Conservation (phyloP, 1,140 invertebrate genomes). For the Heliothis virescens region DNA sequence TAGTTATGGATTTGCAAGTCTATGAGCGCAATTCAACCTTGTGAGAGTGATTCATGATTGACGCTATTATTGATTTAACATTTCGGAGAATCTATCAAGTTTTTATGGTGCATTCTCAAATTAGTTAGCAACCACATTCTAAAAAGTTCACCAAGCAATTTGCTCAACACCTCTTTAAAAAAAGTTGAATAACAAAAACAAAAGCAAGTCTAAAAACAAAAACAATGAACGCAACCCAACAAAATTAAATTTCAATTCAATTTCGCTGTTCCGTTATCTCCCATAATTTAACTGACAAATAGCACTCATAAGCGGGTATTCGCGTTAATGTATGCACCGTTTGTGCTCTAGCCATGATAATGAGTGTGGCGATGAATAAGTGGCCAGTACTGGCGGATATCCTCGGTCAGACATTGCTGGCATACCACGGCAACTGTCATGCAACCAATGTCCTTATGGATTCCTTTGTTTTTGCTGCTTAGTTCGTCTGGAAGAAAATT, state of each 20-base stretch:
- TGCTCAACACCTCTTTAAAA: not conserved
- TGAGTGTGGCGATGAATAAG: conserved; percentile 58
- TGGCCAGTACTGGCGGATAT: conserved; percentile 53
- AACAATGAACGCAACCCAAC: not conserved
- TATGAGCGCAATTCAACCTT: too few relatives aligned
- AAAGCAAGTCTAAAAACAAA: not conserved
- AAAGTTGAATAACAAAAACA: not conserved
- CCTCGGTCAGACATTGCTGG: conserved; percentile 48
- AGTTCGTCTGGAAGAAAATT: not conserved
- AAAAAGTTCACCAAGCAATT: too few relatives aligned
- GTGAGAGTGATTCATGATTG: too few relatives aligned
- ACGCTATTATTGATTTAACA: too few relatives aligned
- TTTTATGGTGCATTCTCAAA: too few relatives aligned
- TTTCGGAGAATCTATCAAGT: too few relatives aligned
- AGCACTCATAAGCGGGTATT: conserved; percentile 47
- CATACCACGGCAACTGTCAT: conserved; percentile 35
- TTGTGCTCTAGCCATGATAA: conserved; percentile 49
- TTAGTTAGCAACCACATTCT: too few relatives aligned
- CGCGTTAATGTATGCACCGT: conserved; percentile 57
- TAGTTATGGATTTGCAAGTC: not conserved
- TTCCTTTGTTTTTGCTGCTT: conserved; percentile 25
- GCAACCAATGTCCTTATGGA: conserved; percentile 12
- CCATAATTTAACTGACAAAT: conserved; percentile 56
- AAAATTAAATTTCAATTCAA: conserved; percentile 13
- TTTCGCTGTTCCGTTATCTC: conserved; percentile 22